Conservation (phyloP, 2,113 vertebrate species). For the Myocastor coypus region DNA sequence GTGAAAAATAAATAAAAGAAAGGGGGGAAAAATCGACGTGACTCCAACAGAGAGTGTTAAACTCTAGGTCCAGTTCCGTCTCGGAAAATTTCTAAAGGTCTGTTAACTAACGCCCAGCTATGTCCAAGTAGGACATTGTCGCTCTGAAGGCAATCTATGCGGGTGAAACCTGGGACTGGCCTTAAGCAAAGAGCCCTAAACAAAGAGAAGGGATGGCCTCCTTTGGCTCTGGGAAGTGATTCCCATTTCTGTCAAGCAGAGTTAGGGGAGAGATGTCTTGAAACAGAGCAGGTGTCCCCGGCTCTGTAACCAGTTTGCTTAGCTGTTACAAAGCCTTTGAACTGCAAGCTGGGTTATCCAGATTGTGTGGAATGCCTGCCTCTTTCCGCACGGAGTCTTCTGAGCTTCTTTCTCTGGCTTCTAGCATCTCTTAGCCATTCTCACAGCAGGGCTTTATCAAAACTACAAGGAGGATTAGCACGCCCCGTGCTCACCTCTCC, state of each 20-base stretch:
- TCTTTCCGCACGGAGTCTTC: not conserved
- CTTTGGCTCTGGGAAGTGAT: not conserved
- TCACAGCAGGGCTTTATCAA: not conserved
- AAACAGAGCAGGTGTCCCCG: slow-evolving; percentile 57
- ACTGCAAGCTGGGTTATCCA: slow-evolving; percentile 31
- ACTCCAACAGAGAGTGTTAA: slow-evolving; percentile 19
- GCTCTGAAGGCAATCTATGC: not conserved
- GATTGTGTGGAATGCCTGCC: not conserved
- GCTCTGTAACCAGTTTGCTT: not conserved
- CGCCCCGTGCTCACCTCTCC: not conserved
- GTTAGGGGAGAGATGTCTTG: slow-evolving; percentile 12
- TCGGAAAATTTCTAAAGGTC: not conserved
- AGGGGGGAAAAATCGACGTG: not conserved
- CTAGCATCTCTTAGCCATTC: not conserved
- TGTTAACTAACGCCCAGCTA: not conserved
- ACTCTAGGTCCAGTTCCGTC: not conserved
- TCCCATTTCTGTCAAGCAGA: slow-evolving; percentile 61
- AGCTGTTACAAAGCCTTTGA: slow-evolving; percentile 71
- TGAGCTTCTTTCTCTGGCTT: not conserved
- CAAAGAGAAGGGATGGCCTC: not conserved
- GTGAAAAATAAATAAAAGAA: not conserved
- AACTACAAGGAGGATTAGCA: not conserved
- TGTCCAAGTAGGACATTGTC: not conserved
- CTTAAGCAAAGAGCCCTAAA: not conserved
- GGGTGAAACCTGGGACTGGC: not conserved